Evolutionary conservation across 2,888 invertebrate species (phyloP).

Genomic region (Clusia tigrina): DNA sequence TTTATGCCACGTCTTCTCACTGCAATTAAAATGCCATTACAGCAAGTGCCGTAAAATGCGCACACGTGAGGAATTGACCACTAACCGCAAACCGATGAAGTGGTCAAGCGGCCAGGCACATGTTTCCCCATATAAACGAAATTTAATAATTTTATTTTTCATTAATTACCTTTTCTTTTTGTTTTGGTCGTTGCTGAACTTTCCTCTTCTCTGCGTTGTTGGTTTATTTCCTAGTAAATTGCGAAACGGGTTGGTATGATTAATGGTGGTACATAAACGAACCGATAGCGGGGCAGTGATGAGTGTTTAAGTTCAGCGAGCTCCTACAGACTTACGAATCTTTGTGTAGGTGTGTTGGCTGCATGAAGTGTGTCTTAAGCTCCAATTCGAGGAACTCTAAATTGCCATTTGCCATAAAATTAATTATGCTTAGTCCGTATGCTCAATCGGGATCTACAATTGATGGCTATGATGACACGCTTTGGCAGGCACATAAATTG

Average conservation of each 20-base stretch:
- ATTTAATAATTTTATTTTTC: too few species aligned
- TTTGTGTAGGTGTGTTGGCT: not conserved
- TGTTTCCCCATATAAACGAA: constrained; percentile 4
- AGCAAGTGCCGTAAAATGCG: not conserved
- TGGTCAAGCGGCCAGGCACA: not conserved
- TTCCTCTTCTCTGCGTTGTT: too few species aligned
- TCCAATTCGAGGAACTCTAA: not conserved
- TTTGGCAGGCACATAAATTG: too few species aligned
- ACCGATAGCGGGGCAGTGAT: not conserved
- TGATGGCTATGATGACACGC: too few species aligned
- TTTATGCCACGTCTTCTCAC: not conserved
- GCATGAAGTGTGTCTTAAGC: not conserved
- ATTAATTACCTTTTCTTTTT: too few species aligned
- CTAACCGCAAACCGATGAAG: not conserved
- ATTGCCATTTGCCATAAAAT: constrained; percentile 51
- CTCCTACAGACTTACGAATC: too few species aligned
- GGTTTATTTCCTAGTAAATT: not conserved
- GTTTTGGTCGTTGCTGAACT: too few species aligned
- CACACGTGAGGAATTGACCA: not conserved
- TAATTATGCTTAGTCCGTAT: constrained; percentile 57
- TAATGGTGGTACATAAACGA: not conserved
- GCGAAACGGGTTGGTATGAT: constrained; percentile 9
- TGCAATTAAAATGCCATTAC: constrained; percentile 7
- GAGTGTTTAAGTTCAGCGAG: not conserved
- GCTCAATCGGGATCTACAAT: constrained; percentile 57